These are phyloP conservation scores for Coturnix japonica DNA, from an alignment of 2,113 vertebrate species.

Conservation along the genomic window DNA sequence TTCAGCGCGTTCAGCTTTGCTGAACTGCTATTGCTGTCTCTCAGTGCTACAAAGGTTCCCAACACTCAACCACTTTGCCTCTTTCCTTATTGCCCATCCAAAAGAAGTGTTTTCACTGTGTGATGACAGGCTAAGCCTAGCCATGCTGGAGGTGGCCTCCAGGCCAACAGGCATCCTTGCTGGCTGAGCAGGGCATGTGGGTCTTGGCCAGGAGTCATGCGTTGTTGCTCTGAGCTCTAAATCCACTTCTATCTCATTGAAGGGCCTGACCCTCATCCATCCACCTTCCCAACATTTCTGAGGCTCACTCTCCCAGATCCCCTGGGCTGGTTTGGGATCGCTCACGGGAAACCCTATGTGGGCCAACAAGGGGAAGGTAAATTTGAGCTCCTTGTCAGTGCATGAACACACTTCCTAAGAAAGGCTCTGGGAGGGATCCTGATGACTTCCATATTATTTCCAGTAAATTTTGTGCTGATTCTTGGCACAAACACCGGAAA, in stretches of 20 bases:
- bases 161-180: neutral
- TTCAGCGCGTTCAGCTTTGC: neutral
- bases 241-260: neutral
- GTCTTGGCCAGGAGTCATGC: neutral
- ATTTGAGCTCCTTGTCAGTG: constrained; percentile 27
- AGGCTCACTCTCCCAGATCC: neutral
- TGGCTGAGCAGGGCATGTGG: neutral
- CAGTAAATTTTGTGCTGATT: constrained; percentile 77
- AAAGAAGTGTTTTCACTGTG: neutral
- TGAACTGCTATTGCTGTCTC: neutral
- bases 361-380: constrained; percentile 20
- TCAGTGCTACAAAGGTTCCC: neutral
- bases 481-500: constrained; percentile 76
- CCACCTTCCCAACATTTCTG: neutral
- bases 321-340: neutral
- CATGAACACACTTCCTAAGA: constrained; percentile 59
- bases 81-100: neutral
- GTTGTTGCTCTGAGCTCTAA: neutral
- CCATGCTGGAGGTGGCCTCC: accelerated
- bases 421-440: constrained; percentile 70
- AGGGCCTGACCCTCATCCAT: neutral
- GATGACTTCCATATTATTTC: constrained; percentile 77
- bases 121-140: neutral
- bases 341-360: constrained; percentile 3
- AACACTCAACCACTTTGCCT: neutral